Percentiles rank a stretch among this genome's conserved stretches.
phyloP scores from a whole-genome alignment of 2,797 vertebrate species.

The Lepus oiostolus region DNA sequence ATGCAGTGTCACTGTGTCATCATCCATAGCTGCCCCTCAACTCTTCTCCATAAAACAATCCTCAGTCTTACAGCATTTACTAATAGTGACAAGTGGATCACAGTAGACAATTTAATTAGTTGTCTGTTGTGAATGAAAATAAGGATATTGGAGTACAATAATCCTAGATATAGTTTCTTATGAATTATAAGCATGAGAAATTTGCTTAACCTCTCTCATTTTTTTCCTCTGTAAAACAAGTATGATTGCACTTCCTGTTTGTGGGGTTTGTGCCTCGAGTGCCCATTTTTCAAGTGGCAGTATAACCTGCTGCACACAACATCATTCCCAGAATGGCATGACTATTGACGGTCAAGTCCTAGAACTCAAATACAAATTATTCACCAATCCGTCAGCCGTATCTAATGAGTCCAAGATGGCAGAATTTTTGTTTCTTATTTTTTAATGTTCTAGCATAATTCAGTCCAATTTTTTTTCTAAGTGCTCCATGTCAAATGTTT shows the following conservation, averaged over 20 bases:
- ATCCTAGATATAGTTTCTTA: neutral
- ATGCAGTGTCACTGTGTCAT: neutral
- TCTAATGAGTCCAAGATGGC: neutral
- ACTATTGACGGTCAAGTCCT: neutral
- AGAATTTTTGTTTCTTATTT: neutral
- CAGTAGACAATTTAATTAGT: neutral
- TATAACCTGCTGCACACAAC: too few relatives aligned
- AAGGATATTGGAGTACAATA: neutral
- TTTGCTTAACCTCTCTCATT: neutral
- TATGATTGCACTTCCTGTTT: neutral
- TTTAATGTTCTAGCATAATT: neutral
- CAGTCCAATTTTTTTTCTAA: neutral
- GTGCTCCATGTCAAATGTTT: neutral
- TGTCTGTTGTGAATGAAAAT: neutral
- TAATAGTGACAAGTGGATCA: neutral
- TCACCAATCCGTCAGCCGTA: neutral
- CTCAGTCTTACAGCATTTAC: neutral
- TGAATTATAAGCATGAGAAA: neutral
- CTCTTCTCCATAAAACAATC: neutral
- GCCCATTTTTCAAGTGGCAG: neutral
- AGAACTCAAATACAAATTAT: neutral
- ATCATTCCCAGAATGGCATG: neutral
- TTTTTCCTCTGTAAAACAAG: neutral
- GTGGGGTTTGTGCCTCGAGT: neutral
- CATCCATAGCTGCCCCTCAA: accelerated